Evolutionary conservation across 1,140 invertebrate genomes (phyloP).

Genomic region (Agrilus planipennis): DNA sequence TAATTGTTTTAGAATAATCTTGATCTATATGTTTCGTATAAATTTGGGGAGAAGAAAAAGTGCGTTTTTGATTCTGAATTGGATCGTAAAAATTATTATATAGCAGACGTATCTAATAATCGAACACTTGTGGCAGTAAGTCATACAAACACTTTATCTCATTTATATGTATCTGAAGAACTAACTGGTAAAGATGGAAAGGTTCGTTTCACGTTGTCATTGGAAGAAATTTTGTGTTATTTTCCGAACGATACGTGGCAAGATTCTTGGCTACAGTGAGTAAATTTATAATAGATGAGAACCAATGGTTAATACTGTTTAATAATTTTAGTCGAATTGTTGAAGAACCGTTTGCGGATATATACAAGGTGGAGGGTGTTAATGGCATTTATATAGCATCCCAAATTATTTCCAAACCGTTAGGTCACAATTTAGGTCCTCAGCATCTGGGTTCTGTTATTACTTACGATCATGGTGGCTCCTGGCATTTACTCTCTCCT

Average conservation of each 20-base stretch:
- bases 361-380: slow-evolving; percentile 78
- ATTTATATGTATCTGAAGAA: slow-evolving; percentile 66
- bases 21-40: slow-evolving; percentile 70
- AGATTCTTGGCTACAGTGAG: slow-evolving; percentile 72
- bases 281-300: slow-evolving; percentile 16
- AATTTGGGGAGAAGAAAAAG: slow-evolving; percentile 52
- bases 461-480: slow-evolving; percentile 76
- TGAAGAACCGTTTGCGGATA: slow-evolving; percentile 74
- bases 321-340: slow-evolving; percentile 51
- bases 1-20: slow-evolving; percentile 49
- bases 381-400: slow-evolving; percentile 84
- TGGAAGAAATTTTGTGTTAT: slow-evolving; percentile 73
- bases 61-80: slow-evolving; percentile 63
- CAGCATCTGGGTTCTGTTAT: slow-evolving; percentile 71
- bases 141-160: slow-evolving; percentile 57
- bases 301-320: slow-evolving; percentile 8
- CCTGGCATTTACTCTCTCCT: slow-evolving; percentile 61
- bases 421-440: slow-evolving; percentile 46
- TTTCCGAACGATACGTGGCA: slow-evolving; percentile 71
- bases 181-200: slow-evolving; percentile 42
- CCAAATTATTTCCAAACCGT: slow-evolving; percentile 45
- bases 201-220: slow-evolving; percentile 60
- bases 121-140: slow-evolving; percentile 74
- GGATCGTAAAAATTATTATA: slow-evolving; percentile 57
- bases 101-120: slow-evolving; percentile 70